A percentile compares a stretch with the other conserved stretches of the same genome.
Evolutionary conservation across 1,140 invertebrate species (phyloP).

Genomic region (Calephelis virginiensis): DNA sequence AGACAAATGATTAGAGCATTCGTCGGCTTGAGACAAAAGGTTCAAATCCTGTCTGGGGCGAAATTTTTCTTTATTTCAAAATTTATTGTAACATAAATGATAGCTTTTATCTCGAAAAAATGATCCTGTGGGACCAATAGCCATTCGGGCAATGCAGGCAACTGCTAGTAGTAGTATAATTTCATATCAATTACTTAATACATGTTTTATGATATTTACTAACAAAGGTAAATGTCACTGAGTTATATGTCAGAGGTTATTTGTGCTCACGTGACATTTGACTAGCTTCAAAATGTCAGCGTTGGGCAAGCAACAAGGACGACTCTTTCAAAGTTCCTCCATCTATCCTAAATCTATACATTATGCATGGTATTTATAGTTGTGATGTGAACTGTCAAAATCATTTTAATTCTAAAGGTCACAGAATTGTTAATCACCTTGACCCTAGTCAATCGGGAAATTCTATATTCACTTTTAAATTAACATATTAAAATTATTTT

Average conservation of each 20-base stretch:
- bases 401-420: constrained; percentile 69
- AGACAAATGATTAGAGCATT: no score
- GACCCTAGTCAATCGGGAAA: constrained; percentile 59
- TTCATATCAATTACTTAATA: constrained; percentile 13
- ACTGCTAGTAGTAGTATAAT: not conserved
- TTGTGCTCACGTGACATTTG: constrained; percentile 70
- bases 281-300: constrained; percentile 72
- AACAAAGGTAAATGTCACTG: constrained; percentile 64
- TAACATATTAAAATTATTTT: not conserved
- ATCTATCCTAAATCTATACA: constrained; percentile 61
- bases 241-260: constrained; percentile 71
- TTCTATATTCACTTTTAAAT: constrained; percentile 15
- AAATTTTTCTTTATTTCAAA: no score
- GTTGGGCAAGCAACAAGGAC: constrained; percentile 75
- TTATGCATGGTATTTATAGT: constrained; percentile 73
- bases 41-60: no score
- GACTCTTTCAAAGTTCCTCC: constrained; percentile 75
- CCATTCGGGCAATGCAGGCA: no score
- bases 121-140: no score
- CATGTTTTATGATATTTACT: constrained; percentile 40
- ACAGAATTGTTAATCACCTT: constrained; percentile 66
- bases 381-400: constrained; percentile 61
- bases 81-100: no score
- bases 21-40: no score
- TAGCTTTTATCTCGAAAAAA: no score